Evolutionary conservation across 2,797 vertebrate species (phyloP).

Genomic region (Furcifer pardalis): DNA sequence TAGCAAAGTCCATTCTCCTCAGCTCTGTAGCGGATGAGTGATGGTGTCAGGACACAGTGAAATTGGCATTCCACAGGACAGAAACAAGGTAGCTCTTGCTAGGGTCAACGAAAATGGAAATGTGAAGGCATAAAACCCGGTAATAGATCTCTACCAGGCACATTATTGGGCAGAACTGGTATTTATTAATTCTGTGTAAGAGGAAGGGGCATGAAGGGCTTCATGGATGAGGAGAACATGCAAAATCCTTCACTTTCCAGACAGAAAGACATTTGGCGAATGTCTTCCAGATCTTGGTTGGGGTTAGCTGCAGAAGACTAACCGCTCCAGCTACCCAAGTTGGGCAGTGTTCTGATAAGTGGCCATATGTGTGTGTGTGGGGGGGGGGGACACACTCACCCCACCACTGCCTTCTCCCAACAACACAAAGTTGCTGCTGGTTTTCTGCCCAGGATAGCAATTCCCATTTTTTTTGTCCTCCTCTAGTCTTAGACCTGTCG

Average conservation of each 20-base stretch:
- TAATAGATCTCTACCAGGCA: conserved; percentile 11
- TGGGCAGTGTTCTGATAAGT: not conserved
- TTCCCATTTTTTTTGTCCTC: not conserved
- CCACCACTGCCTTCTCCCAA: not conserved
- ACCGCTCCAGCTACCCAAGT: not conserved
- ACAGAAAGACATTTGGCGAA: not conserved
- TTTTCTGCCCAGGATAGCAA: not conserved
- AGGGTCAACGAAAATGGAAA: not conserved
- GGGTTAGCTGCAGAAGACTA: not conserved
- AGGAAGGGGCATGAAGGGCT: fast-evolving
- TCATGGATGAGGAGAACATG: not conserved
- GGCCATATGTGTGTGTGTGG: too few relatives aligned
- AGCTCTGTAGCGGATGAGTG: fast-evolving
- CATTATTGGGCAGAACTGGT: fast-evolving
- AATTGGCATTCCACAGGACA: not conserved
- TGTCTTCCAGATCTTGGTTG: not conserved
- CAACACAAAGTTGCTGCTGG: not conserved
- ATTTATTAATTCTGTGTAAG: not conserved
- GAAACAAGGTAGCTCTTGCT: fast-evolving
- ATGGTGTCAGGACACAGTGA: fast-evolving
- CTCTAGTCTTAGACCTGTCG: not conserved
- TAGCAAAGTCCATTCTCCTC: not conserved
- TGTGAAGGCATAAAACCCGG: not conserved
- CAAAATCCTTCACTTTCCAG: not conserved
- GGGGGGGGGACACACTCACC: too few relatives aligned